Evolutionary conservation across 2,797 vertebrate species (phyloP), one percentile per base, ranked within the genome.

Genomic region (Chloroceryle amazona): DNA sequence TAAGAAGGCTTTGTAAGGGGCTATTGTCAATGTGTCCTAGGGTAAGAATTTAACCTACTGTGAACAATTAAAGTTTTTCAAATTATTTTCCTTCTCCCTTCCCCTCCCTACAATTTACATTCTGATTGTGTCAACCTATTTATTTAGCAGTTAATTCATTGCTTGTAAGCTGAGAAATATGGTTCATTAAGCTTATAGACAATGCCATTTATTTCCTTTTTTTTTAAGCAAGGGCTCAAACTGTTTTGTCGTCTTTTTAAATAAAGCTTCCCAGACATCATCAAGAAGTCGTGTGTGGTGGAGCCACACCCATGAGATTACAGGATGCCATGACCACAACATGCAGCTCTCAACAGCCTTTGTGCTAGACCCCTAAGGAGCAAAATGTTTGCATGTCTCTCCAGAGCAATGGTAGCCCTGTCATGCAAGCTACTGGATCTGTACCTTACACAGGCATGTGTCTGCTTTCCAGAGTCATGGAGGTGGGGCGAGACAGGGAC

Each of bases 101-200:
- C 7, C 21, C 47, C 33, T 82, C 79, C 80, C 76, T 68, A 68
- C 68, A 86, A 62, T 95, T 95, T 94, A 46, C 76, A 72, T 94
- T 90, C 73, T 86, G 65, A 42, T 91, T 90, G 49, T 89, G 90
- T 86, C 88, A 85, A 51, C 23, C 29, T 42, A 68, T 93, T 96
- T 96, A 78, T 95, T 94, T 95, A 86, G 88, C 58, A 61, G 75
- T 54, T 91, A 95, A 91, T 93, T 94, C 93, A 88, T 87, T 86
- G 49, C 91, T 88, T 78, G n/a, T 65, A 81, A 83, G 66, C 86
- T 1, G 6, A 94, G 87, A 97, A 96, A 93, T 93, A 88, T 83
- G 85, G 85, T 80, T 96, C 88, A 95, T 90, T 95, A 70, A 90
- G 26, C 75, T 86, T 86, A 61, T 5, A 94, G 80, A 81, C 44